A percentile compares a stretch with the other conserved stretches of the same genome.
Conservation (phyloP, 2,888 invertebrate species). For the Brenthis hecate region DNA sequence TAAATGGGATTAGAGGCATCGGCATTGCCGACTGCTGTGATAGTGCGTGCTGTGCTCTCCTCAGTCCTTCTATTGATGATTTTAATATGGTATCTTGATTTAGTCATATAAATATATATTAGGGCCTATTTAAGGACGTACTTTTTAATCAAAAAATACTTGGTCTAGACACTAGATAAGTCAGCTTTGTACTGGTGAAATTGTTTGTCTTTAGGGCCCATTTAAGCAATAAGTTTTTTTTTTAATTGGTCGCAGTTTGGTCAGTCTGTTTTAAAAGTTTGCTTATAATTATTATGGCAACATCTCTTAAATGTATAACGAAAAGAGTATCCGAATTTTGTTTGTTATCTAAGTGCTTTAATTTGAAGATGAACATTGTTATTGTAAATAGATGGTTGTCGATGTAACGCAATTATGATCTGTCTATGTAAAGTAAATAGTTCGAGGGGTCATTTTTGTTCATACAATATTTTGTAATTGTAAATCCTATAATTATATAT, state of each 20-base stretch:
- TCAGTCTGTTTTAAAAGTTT: conserved; percentile 26
- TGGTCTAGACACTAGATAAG: conserved; percentile 50
- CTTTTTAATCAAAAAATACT: conserved; percentile 49
- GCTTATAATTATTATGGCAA: neutral
- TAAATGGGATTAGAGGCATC: conserved; percentile 51
- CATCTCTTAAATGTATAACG: conserved; percentile 5
- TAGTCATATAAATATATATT: conserved; percentile 38
- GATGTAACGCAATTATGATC: conserved; percentile 22
- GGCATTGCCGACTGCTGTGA: conserved; percentile 74
- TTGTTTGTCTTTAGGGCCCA: conserved; percentile 42
- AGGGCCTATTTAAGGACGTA: conserved; percentile 70
- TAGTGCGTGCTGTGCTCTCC: conserved; percentile 78
- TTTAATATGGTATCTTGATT: conserved; percentile 42
- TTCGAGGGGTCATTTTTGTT: conserved; percentile 10
- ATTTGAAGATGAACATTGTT: conserved; percentile 32
- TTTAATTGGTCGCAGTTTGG: conserved; percentile 34
- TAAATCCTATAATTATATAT: neutral
- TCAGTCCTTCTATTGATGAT: conserved; percentile 48
- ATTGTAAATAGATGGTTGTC: conserved; percentile 39
- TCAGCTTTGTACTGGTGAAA: conserved; percentile 58
- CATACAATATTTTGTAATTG: neutral
- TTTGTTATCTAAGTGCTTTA: conserved; percentile 11
- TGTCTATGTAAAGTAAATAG: conserved; percentile 3
- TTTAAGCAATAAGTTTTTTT: conserved; percentile 33
- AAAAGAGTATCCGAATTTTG: conserved; percentile 9